Conservation (phyloP, 2,888 invertebrate genomes). For the Seira musarum region DNA sequence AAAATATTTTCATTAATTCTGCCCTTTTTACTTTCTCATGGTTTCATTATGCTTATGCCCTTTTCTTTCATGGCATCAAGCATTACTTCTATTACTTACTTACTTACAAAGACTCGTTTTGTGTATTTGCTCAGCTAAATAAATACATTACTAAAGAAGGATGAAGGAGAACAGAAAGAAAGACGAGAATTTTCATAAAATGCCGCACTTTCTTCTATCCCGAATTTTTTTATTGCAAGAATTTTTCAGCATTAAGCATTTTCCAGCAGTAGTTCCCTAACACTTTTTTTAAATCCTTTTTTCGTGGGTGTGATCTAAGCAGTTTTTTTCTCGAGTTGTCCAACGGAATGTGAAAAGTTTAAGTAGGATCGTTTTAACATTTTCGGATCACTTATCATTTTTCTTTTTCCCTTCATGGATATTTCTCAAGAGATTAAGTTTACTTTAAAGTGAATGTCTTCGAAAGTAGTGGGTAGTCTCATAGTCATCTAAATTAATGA, state of each 20-base stretch:
- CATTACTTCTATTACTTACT: constrained; percentile 12
- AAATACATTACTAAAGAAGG: not conserved
- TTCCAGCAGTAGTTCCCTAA: not conserved
- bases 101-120: no score
- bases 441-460: constrained; percentile 15
- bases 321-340: not conserved
- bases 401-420: constrained; percentile 30
- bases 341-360: constrained; percentile 40
- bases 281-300: not conserved
- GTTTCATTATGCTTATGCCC: constrained; percentile 34
- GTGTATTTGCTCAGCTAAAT: not conserved
- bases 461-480: constrained; percentile 15
- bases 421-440: constrained; percentile 48
- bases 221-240: not conserved
- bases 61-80: constrained; percentile 16
- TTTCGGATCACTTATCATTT: constrained; percentile 42
- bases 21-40: constrained; percentile 53
- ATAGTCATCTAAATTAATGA: constrained; percentile 52
- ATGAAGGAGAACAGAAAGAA: no score
- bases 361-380: constrained; percentile 23
- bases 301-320: not conserved
- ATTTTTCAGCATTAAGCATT: not conserved
- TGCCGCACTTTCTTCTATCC: not conserved
- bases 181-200: not conserved
- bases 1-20: constrained; percentile 57